Base-by-base conservation (phyloP, 1,140 invertebrate species). In the Drosophila sp. region DNA sequence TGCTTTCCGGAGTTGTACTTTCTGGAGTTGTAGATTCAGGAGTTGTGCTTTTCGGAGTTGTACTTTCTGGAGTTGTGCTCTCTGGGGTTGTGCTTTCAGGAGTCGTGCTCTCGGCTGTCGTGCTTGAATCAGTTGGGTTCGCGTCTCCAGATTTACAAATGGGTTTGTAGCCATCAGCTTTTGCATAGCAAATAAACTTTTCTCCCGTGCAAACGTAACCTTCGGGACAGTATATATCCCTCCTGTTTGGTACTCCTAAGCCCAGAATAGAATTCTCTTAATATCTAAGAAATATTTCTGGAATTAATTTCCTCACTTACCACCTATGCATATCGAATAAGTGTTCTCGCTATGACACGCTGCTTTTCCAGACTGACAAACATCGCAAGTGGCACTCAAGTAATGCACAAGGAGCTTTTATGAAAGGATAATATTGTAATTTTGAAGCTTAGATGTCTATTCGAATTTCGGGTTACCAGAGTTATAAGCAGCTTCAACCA, bases 331-430 rank as follows among this genome's bases (percentile, higher is more conserved):
- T n/a, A 82, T 53, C 5, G 78, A 74, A 57, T 66, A 87, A 3
- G 71, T 59, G 4, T 72, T 80, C 50, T 65, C 64, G 63, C 73
- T 83, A n/a, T 75, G 64, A 34, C 82, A 87, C 0, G 82, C 79
- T 46, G 63, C 73, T 58, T n/a, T 63, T 1, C 40, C 57, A 7
- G 43, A 32, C 27, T 78, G 80, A 13, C 82, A 87, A 13, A 73
- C 66, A 72, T 83, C 65, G 18, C 82, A 87, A 8, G 48, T 16
- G 9, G 57, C 75, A 13, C 40, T 50, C 6, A 67, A 29, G 34
- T 48, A 36, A 25, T 45, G 40, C 14, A 51, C 34, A 8, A 66
- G 21, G 7, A 72, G 13, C 61, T 64, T 16, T 5, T 6, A 4
- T 18, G 4, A 56, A 34, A 32, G 16, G 5, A 64, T 32, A 29